phyloP scores from a whole-genome alignment of 2,797 vertebrate genomes.

The Labeo calbasu region DNA sequence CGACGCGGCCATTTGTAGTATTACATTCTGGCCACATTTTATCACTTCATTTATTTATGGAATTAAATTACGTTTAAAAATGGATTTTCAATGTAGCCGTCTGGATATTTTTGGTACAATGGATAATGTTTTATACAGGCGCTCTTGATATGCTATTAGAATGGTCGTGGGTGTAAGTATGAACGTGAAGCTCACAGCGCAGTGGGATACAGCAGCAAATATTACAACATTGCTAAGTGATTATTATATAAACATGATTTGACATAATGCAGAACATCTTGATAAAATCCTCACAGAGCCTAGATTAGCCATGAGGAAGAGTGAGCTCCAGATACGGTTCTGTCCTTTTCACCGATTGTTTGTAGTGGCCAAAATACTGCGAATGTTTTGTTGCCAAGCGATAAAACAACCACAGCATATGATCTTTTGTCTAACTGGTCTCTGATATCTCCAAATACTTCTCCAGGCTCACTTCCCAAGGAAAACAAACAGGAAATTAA shows the following conservation, averaged over 20 bases:
- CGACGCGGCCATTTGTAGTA: background rate
- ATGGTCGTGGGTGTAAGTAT: background rate
- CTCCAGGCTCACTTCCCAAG: conserved; percentile 53
- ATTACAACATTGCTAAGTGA: conserved; percentile 1
- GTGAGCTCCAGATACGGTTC: background rate
- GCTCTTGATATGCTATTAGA: conserved; percentile 11
- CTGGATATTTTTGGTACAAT: conserved; percentile 19
- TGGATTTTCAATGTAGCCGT: conserved; percentile 20
- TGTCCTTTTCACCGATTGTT: conserved; percentile 4
- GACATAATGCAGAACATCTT: background rate
- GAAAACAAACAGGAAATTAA: conserved; percentile 44
- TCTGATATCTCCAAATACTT: conserved; percentile 51
- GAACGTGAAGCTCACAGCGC: conserved; percentile 2
- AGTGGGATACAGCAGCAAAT: conserved; percentile 7
- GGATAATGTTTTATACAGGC: conserved; percentile 34
- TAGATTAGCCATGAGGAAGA: background rate
- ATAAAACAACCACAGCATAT: conserved; percentile 36
- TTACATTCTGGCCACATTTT: conserved; percentile 21
- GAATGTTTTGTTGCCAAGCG: conserved; percentile 40
- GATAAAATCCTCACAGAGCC: conserved; percentile 6
- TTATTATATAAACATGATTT: conserved; percentile 31
- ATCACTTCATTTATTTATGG: conserved; percentile 19
- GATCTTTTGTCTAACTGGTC: conserved; percentile 28
- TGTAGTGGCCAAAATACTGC: conserved; percentile 34
- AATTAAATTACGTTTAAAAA: conserved; percentile 15